Base-by-base conservation (phyloP, 2,888 invertebrate species). In the Pristionchus mayeri region DNA sequence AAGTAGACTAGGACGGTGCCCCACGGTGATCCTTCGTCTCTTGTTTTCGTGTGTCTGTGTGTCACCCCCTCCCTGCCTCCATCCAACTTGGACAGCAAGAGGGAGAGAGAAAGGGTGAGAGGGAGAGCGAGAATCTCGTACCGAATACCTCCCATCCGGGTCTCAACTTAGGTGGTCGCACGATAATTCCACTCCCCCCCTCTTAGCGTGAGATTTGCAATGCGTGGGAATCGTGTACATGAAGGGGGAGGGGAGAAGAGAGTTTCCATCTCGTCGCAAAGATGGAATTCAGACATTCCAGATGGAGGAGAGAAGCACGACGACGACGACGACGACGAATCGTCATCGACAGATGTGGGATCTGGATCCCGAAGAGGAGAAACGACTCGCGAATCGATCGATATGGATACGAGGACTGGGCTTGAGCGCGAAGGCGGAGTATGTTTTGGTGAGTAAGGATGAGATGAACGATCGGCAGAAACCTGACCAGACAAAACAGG, bases 301-400 rank as follows among this genome's bases (percentile, higher is more conserved):
- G 44, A 80, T 80, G 80, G 57, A 80, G 1, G 21, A 48, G 21
- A 48, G 11, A 9, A n/a, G 75, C n/a, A n/a, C n/a, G n/a, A 57
- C n/a, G 57, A 6, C n/a, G 57, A 13, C 57, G 21, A n/a, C 24
- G 57, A 13, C 21, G 57, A 57, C 6, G 4, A 34, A 21, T 34
- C 16, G 0, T 9, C 81, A 60, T 27, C 48, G 81, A 27, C 81
- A 82, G 63, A 63, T 63, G 63, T 82, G 81, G 81, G 81, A 82
- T n/a, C 48, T 82, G 2, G 30, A 82, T 44, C 52, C 21, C n/a
- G 48, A 63, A 52, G 52, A 0, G 27, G 81, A 82, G n/a, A 30
- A 48, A 48, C 6, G 18, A 1, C 52, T 82, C 0, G 63, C 81
- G 18, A 27, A 27, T 11, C n/a, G 63, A n/a, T 48, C 48, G 30